Evolutionary conservation across 2,888 invertebrate species (phyloP).

Genomic region (Carcina quercana): DNA sequence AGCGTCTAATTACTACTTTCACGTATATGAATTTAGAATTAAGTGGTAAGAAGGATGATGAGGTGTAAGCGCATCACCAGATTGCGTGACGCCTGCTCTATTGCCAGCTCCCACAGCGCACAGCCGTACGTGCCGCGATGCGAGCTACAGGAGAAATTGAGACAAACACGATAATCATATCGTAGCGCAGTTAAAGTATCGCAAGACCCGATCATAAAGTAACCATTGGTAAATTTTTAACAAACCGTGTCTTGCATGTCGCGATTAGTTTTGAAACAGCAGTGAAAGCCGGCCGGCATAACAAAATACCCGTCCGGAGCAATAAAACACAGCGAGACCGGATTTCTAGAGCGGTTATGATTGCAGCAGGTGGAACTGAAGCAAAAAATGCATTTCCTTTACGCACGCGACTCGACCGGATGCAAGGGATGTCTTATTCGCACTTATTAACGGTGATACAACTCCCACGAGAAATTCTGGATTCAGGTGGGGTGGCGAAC

Average conservation of each 20-base stretch:
- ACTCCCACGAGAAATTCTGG: slow-evolving; percentile 58
- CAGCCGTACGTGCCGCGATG: slow-evolving; percentile 15
- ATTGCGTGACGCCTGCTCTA: slow-evolving; percentile 26
- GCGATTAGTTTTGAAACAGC: slow-evolving; percentile 18
- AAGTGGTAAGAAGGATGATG: slow-evolving; percentile 31
- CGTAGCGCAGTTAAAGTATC: slow-evolving; percentile 28
- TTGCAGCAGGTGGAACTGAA: slow-evolving; percentile 18
- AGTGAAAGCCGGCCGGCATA: slow-evolving; percentile 25
- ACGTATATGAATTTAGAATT: slow-evolving; percentile 32
- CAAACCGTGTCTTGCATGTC: slow-evolving; percentile 16
- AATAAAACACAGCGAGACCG: slow-evolving; percentile 18
- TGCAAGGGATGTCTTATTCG: slow-evolving; percentile 36
- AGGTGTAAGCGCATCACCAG: slow-evolving; percentile 10
- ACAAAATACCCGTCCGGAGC: slow-evolving; percentile 15
- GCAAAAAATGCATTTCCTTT: slow-evolving; percentile 30
- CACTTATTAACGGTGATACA: slow-evolving; percentile 48
- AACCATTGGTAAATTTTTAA: slow-evolving; percentile 24
- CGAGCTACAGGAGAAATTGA: slow-evolving; percentile 29
- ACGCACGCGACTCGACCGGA: slow-evolving; percentile 14
- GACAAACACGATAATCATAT: slow-evolving; percentile 33
- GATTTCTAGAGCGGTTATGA: slow-evolving; percentile 23
- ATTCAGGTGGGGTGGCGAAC: slow-evolving; percentile 45
- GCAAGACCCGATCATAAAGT: slow-evolving; percentile 25
- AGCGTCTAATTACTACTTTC: slow-evolving; percentile 38
- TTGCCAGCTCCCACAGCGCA: slow-evolving; percentile 11